phyloP scores from a whole-genome alignment of 2,888 invertebrate species.

The Aricia artaxerxes region DNA sequence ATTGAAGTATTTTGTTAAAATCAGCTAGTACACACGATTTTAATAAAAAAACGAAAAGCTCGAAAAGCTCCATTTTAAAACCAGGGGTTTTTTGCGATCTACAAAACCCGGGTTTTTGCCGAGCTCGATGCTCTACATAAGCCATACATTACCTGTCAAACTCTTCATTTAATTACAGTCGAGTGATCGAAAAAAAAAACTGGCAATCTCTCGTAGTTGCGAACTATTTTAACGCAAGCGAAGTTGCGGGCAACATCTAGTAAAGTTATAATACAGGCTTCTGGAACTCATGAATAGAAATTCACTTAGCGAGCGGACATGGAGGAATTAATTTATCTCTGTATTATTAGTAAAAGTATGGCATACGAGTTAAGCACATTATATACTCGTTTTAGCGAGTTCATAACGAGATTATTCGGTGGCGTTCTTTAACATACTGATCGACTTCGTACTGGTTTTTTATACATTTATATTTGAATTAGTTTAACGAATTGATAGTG shows the following conservation, averaged over 20 bases:
- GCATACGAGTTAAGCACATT: slow-evolving; percentile 21
- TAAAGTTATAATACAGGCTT: not conserved
- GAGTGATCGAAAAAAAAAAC: too few species aligned
- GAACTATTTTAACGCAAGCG: not conserved
- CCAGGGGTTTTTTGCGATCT: too few species aligned
- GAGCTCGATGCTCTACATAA: too few species aligned
- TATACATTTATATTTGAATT: not conserved
- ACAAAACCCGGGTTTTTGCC: too few species aligned
- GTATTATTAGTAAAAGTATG: slow-evolving; percentile 15
- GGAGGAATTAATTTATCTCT: slow-evolving; percentile 10
- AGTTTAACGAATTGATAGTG: not conserved
- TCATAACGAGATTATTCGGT: slow-evolving; percentile 23
- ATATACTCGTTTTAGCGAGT: slow-evolving; percentile 14
- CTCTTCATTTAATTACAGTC: too few species aligned
- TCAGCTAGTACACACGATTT: too few species aligned
- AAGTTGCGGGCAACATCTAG: not conserved
- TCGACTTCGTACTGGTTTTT: not conserved
- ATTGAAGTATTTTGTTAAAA: too few species aligned
- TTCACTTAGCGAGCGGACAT: slow-evolving; percentile 6
- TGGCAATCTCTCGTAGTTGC: too few species aligned
- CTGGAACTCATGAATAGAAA: slow-evolving; percentile 11
- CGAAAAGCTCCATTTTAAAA: too few species aligned
- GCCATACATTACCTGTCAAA: too few species aligned
- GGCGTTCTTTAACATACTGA: slow-evolving; percentile 1
- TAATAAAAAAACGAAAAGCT: too few species aligned